phyloP scores from a whole-genome alignment of 1,140 invertebrate genomes.

The Lysiphlebus fabarum region DNA sequence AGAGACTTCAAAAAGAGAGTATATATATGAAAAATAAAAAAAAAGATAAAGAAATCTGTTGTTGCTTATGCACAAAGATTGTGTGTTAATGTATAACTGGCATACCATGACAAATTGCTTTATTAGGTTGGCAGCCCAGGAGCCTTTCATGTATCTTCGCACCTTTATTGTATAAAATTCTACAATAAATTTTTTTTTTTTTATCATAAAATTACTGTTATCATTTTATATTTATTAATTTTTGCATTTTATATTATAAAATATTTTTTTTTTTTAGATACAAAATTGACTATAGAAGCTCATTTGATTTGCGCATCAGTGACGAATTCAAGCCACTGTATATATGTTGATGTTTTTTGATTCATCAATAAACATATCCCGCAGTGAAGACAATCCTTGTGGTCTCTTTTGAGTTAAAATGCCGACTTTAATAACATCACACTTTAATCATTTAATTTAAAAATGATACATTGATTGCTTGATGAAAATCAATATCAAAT shows the following conservation, averaged over 20 bases:
- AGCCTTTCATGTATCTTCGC: slow-evolving; percentile 44
- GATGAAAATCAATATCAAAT: too few relatives aligned
- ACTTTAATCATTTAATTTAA: slow-evolving; percentile 19
- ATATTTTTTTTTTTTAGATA: neutral
- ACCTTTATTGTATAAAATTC: neutral
- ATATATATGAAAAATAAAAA: slow-evolving; percentile 21
- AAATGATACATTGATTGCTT: too few relatives aligned
- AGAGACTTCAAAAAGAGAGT: slow-evolving; percentile 19
- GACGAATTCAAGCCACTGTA: slow-evolving; percentile 6
- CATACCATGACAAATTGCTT: slow-evolving; percentile 55
- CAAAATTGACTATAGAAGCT: neutral
- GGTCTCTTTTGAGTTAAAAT: neutral
- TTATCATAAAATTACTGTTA: slow-evolving; percentile 31
- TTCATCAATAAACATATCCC: slow-evolving; percentile 21
- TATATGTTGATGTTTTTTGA: neutral
- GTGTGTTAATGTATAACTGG: slow-evolving; percentile 53
- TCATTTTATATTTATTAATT: neutral
- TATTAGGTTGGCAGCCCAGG: slow-evolving; percentile 53
- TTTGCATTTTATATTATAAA: too few relatives aligned
- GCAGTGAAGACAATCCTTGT: slow-evolving; percentile 8
- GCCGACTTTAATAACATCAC: slow-evolving; percentile 20
- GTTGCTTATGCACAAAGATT: slow-evolving; percentile 40
- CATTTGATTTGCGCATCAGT: slow-evolving; percentile 18
- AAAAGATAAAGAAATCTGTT: slow-evolving; percentile 28
- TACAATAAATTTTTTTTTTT: slow-evolving; percentile 34